Conservation (phyloP, 2,113 vertebrate genomes). For the Chlamydotis undulata region DNA sequence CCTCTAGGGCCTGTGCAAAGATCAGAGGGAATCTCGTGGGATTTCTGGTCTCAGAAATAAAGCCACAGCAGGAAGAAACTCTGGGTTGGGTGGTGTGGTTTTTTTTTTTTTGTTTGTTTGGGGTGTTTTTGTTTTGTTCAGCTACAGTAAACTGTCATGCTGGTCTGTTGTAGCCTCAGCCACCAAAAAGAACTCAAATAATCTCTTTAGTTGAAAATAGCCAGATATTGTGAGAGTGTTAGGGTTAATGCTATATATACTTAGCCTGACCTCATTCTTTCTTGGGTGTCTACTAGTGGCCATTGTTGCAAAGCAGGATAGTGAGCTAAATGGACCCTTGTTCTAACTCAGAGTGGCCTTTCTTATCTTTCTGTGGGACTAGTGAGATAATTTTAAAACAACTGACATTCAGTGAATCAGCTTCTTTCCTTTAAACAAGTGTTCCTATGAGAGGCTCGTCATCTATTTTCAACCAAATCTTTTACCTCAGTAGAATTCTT, state of each 20-base stretch:
- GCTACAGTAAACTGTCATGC: background rate
- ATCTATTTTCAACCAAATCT: background rate
- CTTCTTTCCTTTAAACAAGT: background rate
- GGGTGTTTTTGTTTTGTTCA: background rate
- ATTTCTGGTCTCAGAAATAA: background rate
- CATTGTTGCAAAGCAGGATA: background rate
- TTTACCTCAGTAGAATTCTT: background rate
- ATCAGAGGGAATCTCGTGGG: background rate
- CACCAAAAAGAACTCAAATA: background rate
- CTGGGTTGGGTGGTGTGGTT: too few species aligned
- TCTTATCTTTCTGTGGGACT: background rate
- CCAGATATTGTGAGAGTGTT: background rate
- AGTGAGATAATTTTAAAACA: background rate
- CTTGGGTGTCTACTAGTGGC: background rate
- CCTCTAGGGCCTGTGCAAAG: background rate
- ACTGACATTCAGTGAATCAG: background rate
- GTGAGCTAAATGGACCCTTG: background rate
- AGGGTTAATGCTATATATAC: background rate
- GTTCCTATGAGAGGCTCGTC: accelerated
- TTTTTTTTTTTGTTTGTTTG: background rate
- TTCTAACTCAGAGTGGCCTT: background rate
- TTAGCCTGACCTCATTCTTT: background rate
- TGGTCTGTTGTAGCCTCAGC: background rate
- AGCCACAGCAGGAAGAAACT: background rate
- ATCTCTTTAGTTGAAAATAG: background rate